phyloP scores from a whole-genome alignment of 2,113 vertebrate genomes.

The Halichoeres trimaculatus region DNA sequence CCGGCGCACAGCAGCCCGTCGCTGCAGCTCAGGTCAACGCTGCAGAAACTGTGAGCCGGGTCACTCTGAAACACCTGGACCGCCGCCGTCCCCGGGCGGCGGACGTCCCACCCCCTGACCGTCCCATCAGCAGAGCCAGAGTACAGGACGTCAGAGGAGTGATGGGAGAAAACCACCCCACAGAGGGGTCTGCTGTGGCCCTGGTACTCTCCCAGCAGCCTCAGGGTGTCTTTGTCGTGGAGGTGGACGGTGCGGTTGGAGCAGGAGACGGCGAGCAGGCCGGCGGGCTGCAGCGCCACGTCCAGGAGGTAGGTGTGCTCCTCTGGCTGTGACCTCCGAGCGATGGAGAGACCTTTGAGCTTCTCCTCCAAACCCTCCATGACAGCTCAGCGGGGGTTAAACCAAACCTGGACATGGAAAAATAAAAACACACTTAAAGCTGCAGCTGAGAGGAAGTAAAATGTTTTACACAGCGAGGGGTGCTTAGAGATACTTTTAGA shows the following conservation, averaged over 20 bases:
- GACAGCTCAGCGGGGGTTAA: not conserved
- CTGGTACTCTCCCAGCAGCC: slow-evolving; percentile 75
- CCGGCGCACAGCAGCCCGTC: slow-evolving; percentile 90
- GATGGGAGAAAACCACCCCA: slow-evolving; percentile 84
- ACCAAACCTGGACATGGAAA: not conserved
- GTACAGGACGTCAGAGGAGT: slow-evolving; percentile 77
- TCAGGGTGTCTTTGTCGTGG: slow-evolving; percentile 84
- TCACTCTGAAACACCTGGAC: slow-evolving; percentile 85
- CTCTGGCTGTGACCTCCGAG: slow-evolving; percentile 72
- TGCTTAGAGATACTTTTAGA: too few relatives aligned
- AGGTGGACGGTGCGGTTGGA: slow-evolving; percentile 85
- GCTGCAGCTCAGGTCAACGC: slow-evolving; percentile 89
- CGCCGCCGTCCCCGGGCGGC: slow-evolving; percentile 72
- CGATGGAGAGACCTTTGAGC: slow-evolving; percentile 84
- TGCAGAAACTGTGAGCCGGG: slow-evolving; percentile 85
- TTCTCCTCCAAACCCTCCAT: slow-evolving; percentile 87
- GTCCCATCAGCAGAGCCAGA: slow-evolving; percentile 88
- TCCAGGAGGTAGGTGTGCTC: slow-evolving; percentile 80
- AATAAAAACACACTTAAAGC: not conserved
- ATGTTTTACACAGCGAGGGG: too few relatives aligned
- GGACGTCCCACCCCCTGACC: slow-evolving; percentile 88
- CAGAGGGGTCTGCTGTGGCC: slow-evolving; percentile 74
- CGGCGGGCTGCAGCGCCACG: slow-evolving; percentile 59
- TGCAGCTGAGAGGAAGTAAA: not conserved
- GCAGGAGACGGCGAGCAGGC: slow-evolving; percentile 85